phyloP scores from a whole-genome alignment of 30 jellyfish, hydroid and myxozoan species.

The Aurelia aurita region DNA sequence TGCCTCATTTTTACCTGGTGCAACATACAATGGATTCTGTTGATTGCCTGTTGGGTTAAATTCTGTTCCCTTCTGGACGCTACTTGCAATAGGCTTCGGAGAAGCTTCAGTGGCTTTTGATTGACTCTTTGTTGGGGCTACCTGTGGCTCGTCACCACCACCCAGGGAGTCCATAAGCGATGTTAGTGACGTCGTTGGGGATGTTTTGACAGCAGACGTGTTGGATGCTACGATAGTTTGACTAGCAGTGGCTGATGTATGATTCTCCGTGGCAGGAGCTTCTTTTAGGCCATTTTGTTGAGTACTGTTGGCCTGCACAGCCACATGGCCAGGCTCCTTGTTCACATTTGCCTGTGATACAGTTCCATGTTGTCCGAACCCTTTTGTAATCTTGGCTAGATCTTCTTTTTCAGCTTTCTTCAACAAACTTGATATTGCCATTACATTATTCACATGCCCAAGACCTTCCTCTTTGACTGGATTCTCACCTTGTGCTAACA shows the following conservation, averaged over 20 bases:
- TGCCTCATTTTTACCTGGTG: not conserved
- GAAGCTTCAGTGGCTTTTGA: not conserved
- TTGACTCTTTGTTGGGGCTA: slow-evolving; percentile 16
- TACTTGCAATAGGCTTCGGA: not conserved
- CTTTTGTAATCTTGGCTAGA: slow-evolving; percentile 2
- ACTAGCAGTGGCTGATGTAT: not conserved
- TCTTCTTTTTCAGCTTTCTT: slow-evolving; percentile 68
- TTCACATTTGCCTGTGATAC: not conserved
- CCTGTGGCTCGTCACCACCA: slow-evolving; percentile 44
- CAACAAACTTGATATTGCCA: slow-evolving; percentile 57
- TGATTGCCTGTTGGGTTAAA: not conserved
- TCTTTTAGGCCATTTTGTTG: not conserved
- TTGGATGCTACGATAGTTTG: not conserved
- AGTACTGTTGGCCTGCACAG: slow-evolving; percentile 2
- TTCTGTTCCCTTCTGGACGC: not conserved
- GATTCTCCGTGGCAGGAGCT: not conserved
- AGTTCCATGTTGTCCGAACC: not conserved
- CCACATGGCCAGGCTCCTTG: not conserved
- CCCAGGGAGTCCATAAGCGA: slow-evolving; percentile 68
- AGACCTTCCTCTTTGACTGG: slow-evolving; percentile 52
- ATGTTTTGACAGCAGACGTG: not conserved
- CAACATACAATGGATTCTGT: slow-evolving; percentile 13
- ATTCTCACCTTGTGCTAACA: slow-evolving; percentile 32
- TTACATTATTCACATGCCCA: slow-evolving; percentile 67
- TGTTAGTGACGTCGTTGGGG: slow-evolving; percentile 51